Base-by-base conservation (phyloP, 2,113 vertebrate species). In the Monopterus albus region DNA sequence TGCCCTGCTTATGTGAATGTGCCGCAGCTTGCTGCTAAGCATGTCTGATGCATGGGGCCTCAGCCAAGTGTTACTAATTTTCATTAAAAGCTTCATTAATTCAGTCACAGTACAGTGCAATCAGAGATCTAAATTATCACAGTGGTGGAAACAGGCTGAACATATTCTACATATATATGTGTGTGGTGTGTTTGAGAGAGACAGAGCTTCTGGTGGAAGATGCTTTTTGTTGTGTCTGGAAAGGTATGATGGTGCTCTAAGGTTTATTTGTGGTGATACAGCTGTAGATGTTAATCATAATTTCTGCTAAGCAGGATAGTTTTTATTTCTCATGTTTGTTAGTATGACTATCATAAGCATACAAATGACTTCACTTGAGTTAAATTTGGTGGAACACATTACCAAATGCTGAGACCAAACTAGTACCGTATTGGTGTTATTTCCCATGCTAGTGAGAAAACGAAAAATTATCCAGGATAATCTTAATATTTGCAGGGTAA, bases 11-110 rank as follows among this genome's bases (percentile, higher is more conserved):
- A 82, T 84, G 82, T 78, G 57, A 65, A 72, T 68, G 38, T 5
- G 63, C 79, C 80, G 79, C 81, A 77, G 65, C 65, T 77, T 74
- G 50, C 61, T 72, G 69, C 76, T 82, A 76, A 87, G 68, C 78
- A 76, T 60, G 79, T 56, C 75, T 83, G 71, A 83, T 75, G 64
- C 65, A 70, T 14, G 58, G 47, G 51, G 71, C 63, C 70, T 60
- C 79, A 88, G 85, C 83, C 84, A 80, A 87, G 80, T 85, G 91
- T 77, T 79, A 78, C 87, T 93, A 87, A 92, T 92, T 90, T 91
- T 79, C 84, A 91, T 92, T 92, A 88, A 88, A 89, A 87, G 92
- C 91, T 89, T 90, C 89, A 91, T 93, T 93, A 90, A 89, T 85
- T 87, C 86, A 90, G 88, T 89, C 81, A 88, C 87, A 86, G 91